Base-by-base conservation (phyloP, 2,888 invertebrate genomes). In the Lymantria monacha region DNA sequence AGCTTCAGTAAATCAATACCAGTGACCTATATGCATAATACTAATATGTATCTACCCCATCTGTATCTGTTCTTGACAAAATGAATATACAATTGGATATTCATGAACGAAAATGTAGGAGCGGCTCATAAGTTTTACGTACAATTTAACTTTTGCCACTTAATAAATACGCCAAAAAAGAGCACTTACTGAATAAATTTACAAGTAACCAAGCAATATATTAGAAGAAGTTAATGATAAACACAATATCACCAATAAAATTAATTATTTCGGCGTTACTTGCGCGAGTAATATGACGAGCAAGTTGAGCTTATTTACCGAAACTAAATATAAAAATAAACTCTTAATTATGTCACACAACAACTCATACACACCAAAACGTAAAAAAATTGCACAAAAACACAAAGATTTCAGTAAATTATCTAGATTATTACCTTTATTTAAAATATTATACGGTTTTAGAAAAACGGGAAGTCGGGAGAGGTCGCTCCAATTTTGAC, bases 341-440 rank as follows among this genome's bases (percentile, higher is more conserved):
- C 45, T 38, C 44, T 49, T 33, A 48, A 57, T 42, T 59, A 51
- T 44, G 42, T 37, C 37, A 31, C 41, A 30, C 46, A 48, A 30
- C 15, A 36, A 63, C 44, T 22, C 42, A 31, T 33, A 1, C 46
- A 30, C 55, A 58, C 51, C 40, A 51, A 22, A 59, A 47, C 9
- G 30, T 44, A 47, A 46, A 30, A 48, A 38, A 42, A 42, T 47
- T 46, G 33, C 57, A 72, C 55, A 51, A 53, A 50, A 33, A 46
- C 51, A 58, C n/a, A 33, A 61, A 10, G 82, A 85, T 85, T 77
- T 64, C 33, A 40, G 11, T 51, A 55, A 51, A 63, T 69, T 62
- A 55, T 56, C 22, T 33, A 48, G 82, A 83, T 83, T 48, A 64
- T 76, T 83, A 85, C 84, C 83, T 83, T 76, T 56, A 59, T 44